phyloP scores from a whole-genome alignment of 2,888 invertebrate genomes.

The Nephrotoma guestfalica region DNA sequence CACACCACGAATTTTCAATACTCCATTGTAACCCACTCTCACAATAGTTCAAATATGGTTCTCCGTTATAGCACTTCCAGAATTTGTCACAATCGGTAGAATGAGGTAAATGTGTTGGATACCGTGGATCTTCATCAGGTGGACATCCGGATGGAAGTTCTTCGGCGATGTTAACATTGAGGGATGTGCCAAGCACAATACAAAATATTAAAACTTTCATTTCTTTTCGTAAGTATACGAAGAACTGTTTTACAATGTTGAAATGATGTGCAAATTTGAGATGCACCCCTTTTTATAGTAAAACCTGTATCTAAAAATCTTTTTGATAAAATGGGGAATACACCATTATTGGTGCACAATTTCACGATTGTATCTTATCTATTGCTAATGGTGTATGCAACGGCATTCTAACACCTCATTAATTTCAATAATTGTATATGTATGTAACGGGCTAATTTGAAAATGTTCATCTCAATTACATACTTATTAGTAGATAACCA shows the following conservation, averaged over 20 bases:
- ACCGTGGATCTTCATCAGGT: not conserved
- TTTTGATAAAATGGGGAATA: not conserved
- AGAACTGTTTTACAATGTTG: not conserved
- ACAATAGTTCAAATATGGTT: conserved; percentile 5
- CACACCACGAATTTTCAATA: not conserved
- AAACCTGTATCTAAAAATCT: not conserved
- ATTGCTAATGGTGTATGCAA: too few relatives aligned
- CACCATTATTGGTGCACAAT: too few relatives aligned
- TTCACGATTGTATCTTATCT: too few relatives aligned
- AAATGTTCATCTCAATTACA: too few relatives aligned
- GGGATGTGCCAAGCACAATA: not conserved
- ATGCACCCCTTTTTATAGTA: not conserved
- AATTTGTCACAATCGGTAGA: conserved; percentile 8
- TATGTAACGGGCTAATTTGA: too few relatives aligned
- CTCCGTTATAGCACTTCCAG: conserved; percentile 8
- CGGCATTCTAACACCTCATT: too few relatives aligned
- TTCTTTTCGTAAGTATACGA: not conserved
- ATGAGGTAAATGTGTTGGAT: conserved; percentile 7
- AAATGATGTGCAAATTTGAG: not conserved
- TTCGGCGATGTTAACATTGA: not conserved
- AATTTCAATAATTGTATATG: too few relatives aligned
- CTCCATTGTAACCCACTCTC: conserved; percentile 8
- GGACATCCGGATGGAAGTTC: not conserved
- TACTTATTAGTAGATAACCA: too few relatives aligned
- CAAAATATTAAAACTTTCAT: not conserved